Evolutionary conservation across 30 jellyfish, hydroid and myxozoan genomes (phyloP), one percentile per base, ranked within the genome.

Genomic region (Hydractinia symbiolongicarpus): DNA sequence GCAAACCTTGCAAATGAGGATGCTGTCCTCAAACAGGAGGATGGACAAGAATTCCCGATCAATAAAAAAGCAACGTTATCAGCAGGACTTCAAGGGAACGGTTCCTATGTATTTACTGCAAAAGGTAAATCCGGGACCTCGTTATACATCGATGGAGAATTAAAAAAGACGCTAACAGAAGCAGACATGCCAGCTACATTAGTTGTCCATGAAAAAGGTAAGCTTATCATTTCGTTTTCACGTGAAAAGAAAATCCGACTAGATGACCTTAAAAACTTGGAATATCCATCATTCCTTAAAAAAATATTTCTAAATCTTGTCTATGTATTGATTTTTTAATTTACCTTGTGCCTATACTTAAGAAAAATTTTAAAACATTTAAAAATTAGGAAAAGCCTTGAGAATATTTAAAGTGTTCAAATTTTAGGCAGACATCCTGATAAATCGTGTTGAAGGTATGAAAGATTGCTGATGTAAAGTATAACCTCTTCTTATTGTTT

Each of bases 171-270:
- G 14, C 19, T 51, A 54, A 51, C 83, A 30, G 83, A 19, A 54
- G 19, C 80, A 51, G 76, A 51, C 6, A 51, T 15, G 53, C 76
- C 76, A 6, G 51, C 83, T 6, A 55, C 74, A 50, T 54, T 75
- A 7, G 83, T 75, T 20, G 17, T 75, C 74, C 83, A 75, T 13
- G 55, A 75, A 30, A 60, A 71, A 20, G 80, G 80, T 71, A 2
- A 58, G 69, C 44, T 30, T 30, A 30, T 30, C 44, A 30, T 30
- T 30, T 30, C 44, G 70, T 60, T 16, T 30, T 30, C 44, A 30
- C 44, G 44, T 30, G 44, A 30, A 30, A 30, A 30, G n/a, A 30
- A 30, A 30, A 30, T 30, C 44, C 1, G 44, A 30, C 44, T 30
- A 30, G 44, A 30, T 30, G 44, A 30, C 44, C 44, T 30, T 30